Conservation (phyloP, 2,888 invertebrate genomes). For the Lasioglossum morio region DNA sequence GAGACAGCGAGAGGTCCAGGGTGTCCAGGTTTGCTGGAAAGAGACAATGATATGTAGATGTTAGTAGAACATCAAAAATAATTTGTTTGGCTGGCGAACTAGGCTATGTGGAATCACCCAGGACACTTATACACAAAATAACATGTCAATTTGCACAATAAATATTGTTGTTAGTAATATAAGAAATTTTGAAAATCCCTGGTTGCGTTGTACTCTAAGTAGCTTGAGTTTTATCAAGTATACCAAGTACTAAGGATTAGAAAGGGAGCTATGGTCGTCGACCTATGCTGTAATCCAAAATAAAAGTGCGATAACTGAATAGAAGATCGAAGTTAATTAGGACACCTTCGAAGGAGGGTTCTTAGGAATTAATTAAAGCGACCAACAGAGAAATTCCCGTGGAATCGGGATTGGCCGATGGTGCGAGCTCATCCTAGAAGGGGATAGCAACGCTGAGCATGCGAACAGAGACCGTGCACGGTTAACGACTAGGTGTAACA, state of each 20-base stretch:
- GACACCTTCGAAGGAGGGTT: constrained; percentile 1
- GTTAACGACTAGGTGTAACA: constrained; percentile 73
- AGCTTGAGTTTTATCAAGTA: background rate
- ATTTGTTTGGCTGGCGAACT: background rate
- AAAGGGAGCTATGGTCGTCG: background rate
- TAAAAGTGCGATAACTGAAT: background rate
- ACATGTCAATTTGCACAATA: background rate
- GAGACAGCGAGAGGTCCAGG: constrained; percentile 86
- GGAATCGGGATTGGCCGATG: background rate
- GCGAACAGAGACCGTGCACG: constrained; percentile 48
- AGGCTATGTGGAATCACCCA: no score
- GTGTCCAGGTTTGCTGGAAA: constrained; percentile 86
- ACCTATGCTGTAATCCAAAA: background rate
- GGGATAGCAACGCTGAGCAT: constrained; percentile 24
- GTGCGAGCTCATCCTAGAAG: constrained; percentile 13
- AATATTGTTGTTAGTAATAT: background rate
- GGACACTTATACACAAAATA: no score
- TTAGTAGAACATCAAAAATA: background rate
- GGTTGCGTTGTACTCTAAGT: background rate
- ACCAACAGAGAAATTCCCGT: background rate
- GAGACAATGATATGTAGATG: background rate
- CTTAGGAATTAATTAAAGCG: background rate
- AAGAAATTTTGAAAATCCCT: background rate
- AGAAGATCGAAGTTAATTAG: background rate
- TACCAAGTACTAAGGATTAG: background rate